Conservation (phyloP, 2,113 vertebrate species). For the Xiphophorus maculatus region DNA sequence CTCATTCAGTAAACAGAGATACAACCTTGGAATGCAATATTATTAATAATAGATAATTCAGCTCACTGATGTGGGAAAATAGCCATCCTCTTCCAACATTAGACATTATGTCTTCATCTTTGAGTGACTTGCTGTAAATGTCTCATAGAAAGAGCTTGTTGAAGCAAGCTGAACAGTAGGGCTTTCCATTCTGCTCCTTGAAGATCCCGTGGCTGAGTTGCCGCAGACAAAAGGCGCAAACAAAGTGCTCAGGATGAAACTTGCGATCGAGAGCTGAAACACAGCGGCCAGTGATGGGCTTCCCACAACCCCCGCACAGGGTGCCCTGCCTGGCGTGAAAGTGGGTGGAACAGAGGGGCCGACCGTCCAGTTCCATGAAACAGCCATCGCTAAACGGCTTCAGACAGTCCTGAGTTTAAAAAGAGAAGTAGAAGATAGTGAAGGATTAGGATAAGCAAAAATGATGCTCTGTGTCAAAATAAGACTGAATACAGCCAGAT, state of each 20-base stretch:
- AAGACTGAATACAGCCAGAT: too few relatives aligned
- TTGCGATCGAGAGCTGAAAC: conserved; percentile 82
- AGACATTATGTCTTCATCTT: neutral
- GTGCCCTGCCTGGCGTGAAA: conserved; percentile 86
- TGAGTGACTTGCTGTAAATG: neutral
- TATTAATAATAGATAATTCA: neutral
- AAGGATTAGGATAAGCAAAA: neutral
- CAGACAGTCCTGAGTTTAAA: conserved; percentile 84
- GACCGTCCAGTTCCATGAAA: conserved; percentile 88
- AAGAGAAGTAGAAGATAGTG: neutral
- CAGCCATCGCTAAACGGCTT: conserved; percentile 77
- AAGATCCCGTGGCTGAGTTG: conserved; percentile 88
- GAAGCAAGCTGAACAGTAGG: conserved; percentile 85
- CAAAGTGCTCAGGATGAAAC: conserved; percentile 94
- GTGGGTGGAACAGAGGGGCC: conserved; percentile 87
- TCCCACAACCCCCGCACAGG: conserved; percentile 81
- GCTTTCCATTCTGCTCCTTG: conserved; percentile 80
- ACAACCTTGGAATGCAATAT: neutral
- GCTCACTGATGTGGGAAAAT: neutral
- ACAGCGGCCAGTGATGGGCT: conserved; percentile 85
- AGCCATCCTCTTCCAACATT: neutral
- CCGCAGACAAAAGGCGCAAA: conserved; percentile 87
- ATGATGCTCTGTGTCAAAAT: neutral
- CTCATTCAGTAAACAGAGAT: neutral
- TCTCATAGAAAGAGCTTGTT: conserved; percentile 83